Conservation (phyloP, 2,888 invertebrate genomes). For the Zonitis immaculata region DNA sequence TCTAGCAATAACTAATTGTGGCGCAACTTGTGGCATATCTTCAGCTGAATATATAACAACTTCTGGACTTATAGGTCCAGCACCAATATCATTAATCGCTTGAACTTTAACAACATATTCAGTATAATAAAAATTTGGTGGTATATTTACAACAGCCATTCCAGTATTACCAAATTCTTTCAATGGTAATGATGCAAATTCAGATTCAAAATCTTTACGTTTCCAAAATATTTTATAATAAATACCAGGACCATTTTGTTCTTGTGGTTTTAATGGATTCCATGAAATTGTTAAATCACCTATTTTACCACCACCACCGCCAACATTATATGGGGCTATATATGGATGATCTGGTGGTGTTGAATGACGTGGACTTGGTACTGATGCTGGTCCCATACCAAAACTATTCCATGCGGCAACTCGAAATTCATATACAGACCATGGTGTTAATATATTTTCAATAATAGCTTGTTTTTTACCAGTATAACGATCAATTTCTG, state of each 20-base stretch:
- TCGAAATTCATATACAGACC: conserved; percentile 86
- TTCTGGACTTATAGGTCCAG: conserved; percentile 75
- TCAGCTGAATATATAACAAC: conserved; percentile 79
- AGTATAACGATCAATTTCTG: conserved; percentile 68
- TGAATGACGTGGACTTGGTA: conserved; percentile 80
- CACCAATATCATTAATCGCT: conserved; percentile 69
- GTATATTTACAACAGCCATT: conserved; percentile 72
- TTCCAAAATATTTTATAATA: conserved; percentile 90
- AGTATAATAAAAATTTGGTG: conserved; percentile 71
- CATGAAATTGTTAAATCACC: conserved; percentile 91
- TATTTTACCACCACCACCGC: conserved; percentile 94
- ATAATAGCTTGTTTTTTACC: conserved; percentile 66
- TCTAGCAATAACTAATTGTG: conserved; percentile 71
- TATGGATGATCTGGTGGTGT: conserved; percentile 77
- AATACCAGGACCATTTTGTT: conserved; percentile 86
- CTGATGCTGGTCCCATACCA: conserved; percentile 76
- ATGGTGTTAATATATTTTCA: conserved; percentile 71
- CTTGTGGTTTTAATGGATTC: conserved; percentile 69
- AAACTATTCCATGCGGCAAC: conserved; percentile 82
- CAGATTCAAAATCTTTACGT: conserved; percentile 63
- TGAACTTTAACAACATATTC: conserved; percentile 83
- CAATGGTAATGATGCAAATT: conserved; percentile 69
- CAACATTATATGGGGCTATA: conserved; percentile 71
- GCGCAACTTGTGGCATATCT: conserved; percentile 89
- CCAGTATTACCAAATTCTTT: conserved; percentile 72